Evolutionary conservation across 2,797 vertebrate species (phyloP).

Genomic region (Galagoides demidoff): DNA sequence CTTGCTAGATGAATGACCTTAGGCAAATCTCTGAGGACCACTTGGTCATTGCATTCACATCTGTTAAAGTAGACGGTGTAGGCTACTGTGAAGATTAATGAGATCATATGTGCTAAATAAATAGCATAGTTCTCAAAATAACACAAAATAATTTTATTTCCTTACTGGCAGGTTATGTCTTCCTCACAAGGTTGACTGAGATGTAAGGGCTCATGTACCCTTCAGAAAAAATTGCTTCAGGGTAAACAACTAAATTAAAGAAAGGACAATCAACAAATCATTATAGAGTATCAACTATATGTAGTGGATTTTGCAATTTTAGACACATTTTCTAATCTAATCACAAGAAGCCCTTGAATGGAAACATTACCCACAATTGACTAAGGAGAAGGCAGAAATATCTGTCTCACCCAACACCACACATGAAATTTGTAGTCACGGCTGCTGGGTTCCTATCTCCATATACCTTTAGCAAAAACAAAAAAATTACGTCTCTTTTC

Average conservation of each 20-base stretch:
- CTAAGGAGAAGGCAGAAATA: neutral
- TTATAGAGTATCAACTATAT: neutral
- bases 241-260: neutral
- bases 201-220: rapidly evolving
- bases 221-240: neutral
- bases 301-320: neutral
- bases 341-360: neutral
- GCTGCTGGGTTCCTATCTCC: neutral
- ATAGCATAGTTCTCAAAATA: neutral
- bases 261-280: neutral
- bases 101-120: neutral
- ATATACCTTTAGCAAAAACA: neutral
- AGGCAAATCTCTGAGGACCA: neutral
- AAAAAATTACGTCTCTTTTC: neutral
- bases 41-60: neutral
- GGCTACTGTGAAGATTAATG: neutral
- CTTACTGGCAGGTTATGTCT: neutral
- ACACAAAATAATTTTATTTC: neutral
- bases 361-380: neutral
- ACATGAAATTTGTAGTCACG: neutral
- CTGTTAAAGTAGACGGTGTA: neutral
- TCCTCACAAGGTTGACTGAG: neutral
- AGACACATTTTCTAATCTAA: neutral
- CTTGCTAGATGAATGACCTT: neutral
- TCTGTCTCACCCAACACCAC: neutral